Base-by-base conservation (phyloP, 2,797 vertebrate species). In the Mus minutoides region DNA sequence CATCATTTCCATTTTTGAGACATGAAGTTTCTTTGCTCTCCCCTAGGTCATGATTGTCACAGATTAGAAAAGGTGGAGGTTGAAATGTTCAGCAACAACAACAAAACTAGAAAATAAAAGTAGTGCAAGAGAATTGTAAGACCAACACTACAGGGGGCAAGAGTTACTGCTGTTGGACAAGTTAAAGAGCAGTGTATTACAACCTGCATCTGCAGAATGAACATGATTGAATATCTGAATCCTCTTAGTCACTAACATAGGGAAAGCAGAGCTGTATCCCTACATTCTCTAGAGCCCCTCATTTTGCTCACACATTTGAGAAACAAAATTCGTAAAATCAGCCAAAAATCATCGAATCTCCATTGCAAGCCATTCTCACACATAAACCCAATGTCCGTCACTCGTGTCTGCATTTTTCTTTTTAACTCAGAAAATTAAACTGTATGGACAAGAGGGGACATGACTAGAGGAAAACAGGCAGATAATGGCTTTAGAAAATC, bases 371-470 rank as follows among this genome's bases (percentile, higher is more conserved):
- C 83, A 12, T 34, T 46, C 21, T 87, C n/a, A 75, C 26, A 73
- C 24, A 4, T 64, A 75, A 69, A 85, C 37, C 60, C 29, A 75
- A 91, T 91, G 60, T 71, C 69, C 54, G 1, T 64, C 69, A 52
- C n/a, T 62, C 40, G 12, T 96, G 7, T 76, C 84, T 69, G 58
- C 4, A n/a, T 80, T 78, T 56, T 29, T 43, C 8, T 46, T 43
- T 46, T 43, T 89, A 17, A 73, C 77, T 87, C 49, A 95, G 71
- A 69, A 94, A 94, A 94, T 52, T 92, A 49, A 88, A 96, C 34
- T 64, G 24, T 58, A 54, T n/a, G 26, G n/a, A 91, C 2, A 11
- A 62, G 26, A 90, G 43, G 10, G 29, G n/a, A 92, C 26, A 24
- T 37, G 3, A 16, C 34, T 56, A 79, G 17, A 89, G 26, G 34